phyloP scores from a whole-genome alignment of 2,113 vertebrate genomes.

The Tenrec ecaudatus region DNA sequence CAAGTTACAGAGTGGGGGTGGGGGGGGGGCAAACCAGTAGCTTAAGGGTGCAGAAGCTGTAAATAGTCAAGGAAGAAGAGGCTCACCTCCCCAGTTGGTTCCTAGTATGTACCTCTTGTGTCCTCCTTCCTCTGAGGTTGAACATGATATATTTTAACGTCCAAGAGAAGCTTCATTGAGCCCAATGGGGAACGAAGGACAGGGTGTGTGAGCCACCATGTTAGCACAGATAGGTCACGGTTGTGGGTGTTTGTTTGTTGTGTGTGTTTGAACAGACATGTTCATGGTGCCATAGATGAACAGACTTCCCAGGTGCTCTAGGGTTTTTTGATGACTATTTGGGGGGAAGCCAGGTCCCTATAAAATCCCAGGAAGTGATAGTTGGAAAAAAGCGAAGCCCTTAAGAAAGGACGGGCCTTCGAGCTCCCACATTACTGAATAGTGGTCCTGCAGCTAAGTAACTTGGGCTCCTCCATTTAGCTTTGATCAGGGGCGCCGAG shows the following conservation, averaged over 20 bases:
- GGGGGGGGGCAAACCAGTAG: neutral
- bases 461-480: neutral
- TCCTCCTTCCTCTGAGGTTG: neutral
- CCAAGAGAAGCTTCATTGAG: conserved; percentile 25
- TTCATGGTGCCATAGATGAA: conserved; percentile 1
- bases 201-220: neutral
- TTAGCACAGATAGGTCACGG: neutral
- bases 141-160: conserved; percentile 4
- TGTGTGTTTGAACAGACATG: neutral
- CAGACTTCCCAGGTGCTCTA: neutral
- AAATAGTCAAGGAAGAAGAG: neutral
- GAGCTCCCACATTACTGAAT: neutral
- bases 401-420: neutral
- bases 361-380: neutral
- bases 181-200: neutral
- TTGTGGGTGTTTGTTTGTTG: neutral
- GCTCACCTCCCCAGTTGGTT: neutral
- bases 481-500: neutral
- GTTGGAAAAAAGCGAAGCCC: neutral
- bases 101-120: neutral
- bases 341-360: neutral
- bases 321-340: neutral
- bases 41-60: neutral
- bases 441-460: neutral
- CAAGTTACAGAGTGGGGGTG: neutral